Percentiles rank a stretch among this genome's conserved stretches.
These are phyloP conservation scores for Tringa solitaria DNA, from an alignment of 2,113 vertebrate species.

Conservation along the genomic window DNA sequence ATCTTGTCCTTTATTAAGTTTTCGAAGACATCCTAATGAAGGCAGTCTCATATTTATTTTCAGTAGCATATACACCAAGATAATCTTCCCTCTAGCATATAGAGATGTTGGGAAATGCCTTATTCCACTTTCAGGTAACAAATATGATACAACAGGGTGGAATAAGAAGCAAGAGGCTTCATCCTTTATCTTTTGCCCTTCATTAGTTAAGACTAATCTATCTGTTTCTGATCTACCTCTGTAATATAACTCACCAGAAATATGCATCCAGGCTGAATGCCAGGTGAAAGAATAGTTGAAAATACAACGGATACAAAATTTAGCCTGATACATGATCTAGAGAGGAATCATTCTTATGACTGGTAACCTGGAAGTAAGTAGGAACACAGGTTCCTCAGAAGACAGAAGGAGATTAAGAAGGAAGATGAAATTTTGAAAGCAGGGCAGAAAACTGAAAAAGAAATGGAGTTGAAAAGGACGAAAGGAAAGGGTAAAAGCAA, in stretches of 20 bases:
- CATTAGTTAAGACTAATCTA: background rate
- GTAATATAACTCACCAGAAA: background rate
- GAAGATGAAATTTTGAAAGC: background rate
- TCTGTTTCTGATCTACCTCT: background rate
- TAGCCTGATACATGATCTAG: background rate
- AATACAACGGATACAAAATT: background rate
- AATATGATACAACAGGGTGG: background rate
- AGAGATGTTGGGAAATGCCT: background rate
- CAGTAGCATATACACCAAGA: background rate
- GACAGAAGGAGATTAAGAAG: background rate
- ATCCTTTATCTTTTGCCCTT: background rate
- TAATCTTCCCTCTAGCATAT: background rate
- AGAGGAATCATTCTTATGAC: background rate
- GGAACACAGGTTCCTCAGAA: background rate
- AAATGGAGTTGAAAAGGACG: background rate
- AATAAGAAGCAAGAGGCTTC: background rate
- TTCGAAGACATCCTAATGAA: background rate
- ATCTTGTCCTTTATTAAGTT: background rate
- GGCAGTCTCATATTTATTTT: background rate
- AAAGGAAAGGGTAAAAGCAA: background rate
- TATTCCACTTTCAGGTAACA: background rate
- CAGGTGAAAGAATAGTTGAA: background rate
- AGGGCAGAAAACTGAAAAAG: background rate
- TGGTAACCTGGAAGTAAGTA: background rate
- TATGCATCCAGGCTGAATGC: background rate